These are phyloP conservation scores for Littorina saxatilis DNA, from an alignment of 1,140 invertebrate genomes.

Conservation along the genomic window DNA sequence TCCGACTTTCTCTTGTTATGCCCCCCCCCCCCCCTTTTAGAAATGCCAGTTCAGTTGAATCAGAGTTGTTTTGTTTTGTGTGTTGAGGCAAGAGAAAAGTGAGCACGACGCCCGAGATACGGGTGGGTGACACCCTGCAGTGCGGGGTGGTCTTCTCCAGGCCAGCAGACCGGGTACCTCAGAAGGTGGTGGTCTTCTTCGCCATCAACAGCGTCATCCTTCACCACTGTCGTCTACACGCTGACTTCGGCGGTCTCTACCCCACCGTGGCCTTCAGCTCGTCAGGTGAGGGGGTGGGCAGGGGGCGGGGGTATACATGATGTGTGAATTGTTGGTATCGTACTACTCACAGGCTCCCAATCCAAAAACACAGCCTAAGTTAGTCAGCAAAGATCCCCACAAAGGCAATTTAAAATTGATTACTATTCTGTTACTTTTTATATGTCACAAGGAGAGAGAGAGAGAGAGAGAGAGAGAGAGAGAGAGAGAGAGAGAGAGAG, in stretches of 20 bases:
- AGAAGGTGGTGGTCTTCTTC: constrained; percentile 46
- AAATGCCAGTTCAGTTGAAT: not conserved
- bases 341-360: too few species aligned
- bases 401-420: not conserved
- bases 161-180: constrained; percentile 32
- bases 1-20: not conserved
- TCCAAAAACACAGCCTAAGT: too few species aligned
- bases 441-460: too few species aligned
- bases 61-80: not conserved
- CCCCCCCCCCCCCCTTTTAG: not conserved
- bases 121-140: constrained; percentile 38
- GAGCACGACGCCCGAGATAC: constrained; percentile 28
- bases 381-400: too few species aligned
- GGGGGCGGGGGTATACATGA: not conserved
- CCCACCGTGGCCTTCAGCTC: constrained; percentile 42
- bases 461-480: too few species aligned
- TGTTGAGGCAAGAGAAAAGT: constrained; percentile 27
- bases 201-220: constrained; percentile 38
- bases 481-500: too few species aligned
- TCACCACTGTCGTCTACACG: constrained; percentile 37
- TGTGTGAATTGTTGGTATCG: too few species aligned
- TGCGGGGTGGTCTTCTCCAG: constrained; percentile 44
- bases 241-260: constrained; percentile 38
- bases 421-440: too few species aligned
- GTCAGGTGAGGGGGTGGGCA: constrained; percentile 11